Percentiles rank a stretch among this genome's conserved stretches.
phyloP scores from a whole-genome alignment of 2,888 invertebrate genomes.

The Lochmaea crataegi region DNA sequence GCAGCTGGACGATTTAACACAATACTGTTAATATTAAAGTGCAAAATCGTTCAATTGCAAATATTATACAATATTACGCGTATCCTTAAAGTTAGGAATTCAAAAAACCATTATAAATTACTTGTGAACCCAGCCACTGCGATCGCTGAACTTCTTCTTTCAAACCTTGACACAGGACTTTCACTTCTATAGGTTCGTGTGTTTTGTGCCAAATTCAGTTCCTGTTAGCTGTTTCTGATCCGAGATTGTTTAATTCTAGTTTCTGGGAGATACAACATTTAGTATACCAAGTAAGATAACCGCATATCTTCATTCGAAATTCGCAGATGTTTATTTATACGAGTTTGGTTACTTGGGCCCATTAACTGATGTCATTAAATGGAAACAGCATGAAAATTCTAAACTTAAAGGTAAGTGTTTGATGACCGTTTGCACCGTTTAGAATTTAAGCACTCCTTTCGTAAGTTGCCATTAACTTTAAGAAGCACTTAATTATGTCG shows the following conservation, averaged over 20 bases:
- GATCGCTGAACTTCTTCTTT: no score
- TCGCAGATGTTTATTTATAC: constrained; percentile 33
- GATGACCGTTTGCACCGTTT: background rate
- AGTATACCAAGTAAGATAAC: constrained; percentile 9
- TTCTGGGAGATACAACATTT: constrained; percentile 21
- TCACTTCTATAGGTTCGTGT: no score
- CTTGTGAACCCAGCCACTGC: no score
- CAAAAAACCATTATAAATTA: no score
- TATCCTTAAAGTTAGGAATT: no score
- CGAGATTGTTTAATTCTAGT: constrained; percentile 15
- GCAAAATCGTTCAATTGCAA: no score
- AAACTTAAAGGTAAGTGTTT: constrained; percentile 16
- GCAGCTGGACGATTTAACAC: no score
- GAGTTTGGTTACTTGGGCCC: constrained; percentile 33
- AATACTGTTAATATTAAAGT: no score
- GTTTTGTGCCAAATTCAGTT: background rate
- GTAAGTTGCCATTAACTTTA: no score
- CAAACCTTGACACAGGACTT: no score
- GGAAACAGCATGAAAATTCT: background rate
- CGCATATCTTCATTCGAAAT: constrained; percentile 30
- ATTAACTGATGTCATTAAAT: constrained; percentile 8
- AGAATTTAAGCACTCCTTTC: background rate
- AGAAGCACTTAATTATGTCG: no score
- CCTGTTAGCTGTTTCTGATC: background rate
- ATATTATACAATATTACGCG: no score